Evolutionary conservation across 2,797 vertebrate species (phyloP), one percentile per base, ranked within the genome.

Genomic region (Bovichtus variegatus): DNA sequence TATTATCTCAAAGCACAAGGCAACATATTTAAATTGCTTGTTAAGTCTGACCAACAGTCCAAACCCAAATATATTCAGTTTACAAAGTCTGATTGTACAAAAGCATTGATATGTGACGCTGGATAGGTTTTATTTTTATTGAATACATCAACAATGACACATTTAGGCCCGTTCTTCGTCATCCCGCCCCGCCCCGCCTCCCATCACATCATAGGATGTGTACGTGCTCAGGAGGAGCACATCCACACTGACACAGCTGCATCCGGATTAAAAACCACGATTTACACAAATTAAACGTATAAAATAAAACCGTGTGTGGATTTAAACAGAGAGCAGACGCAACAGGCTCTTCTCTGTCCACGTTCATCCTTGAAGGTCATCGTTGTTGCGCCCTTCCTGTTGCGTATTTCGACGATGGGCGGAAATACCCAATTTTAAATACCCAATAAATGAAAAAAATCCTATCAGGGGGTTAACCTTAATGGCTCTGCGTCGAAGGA

Each of bases 311-410:
- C 2, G 0, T 18, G 31, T 21, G 23, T n/a, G 19, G 7, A 27
- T 50, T 29, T 16, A 2, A 44, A 38, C 2, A 5, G 3, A 11
- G 19, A 31, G 2, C 16, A 23, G 31, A 43, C 53, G 64, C 80
- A 78, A 72, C 64, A 68, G 69, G 59, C 51, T 64, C 10, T 1
- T 49, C 3, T 58, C 36, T 34, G 18, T 18, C 53, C 49, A 57
- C 64, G 40, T n/a, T 57, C 82, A 78, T 81, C 87, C 71, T 18
- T 92, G 85, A 93, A 93, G 92, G 93, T 93, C 93, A 93, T 53
- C 9, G 0, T 31, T 49, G 71, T 31, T 31, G 27, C 70, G 62
- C 74, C 79, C 86, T 86, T 86, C 85, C 81, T 88, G 88, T 85
- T 88, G 77, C 82, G 80, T 55, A 81, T 68, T 71, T 86, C 58